Evolutionary conservation across 2,888 invertebrate species (phyloP), one percentile per base, ranked within the genome.

Genomic region (Parnassius mnemosyne): DNA sequence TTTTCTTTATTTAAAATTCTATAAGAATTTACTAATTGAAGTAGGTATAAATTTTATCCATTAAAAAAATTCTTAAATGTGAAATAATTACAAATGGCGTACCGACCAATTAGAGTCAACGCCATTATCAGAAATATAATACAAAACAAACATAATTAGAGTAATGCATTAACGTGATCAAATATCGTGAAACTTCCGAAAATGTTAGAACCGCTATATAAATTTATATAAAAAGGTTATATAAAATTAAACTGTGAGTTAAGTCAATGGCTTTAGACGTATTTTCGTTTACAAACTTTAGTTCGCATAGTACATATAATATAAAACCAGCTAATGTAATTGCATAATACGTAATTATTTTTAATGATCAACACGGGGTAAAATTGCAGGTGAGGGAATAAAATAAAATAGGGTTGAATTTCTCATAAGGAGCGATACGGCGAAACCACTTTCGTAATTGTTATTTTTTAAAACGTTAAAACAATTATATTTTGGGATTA

Each of bases 211-310:
- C 44, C 51, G 56, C 20, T 66, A 53, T 60, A 44, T 65, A 60
- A 64, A 65, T 60, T 34, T 34, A 34, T 34, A 34, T 34, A 34
- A 7, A 3, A 46, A 3, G 12, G 0, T 12, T 46, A 46, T 46
- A 12, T 11, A 46, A 46, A 3, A 43, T 11, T 11, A 10, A 11
- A 57, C 65, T 47, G 54, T 34, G 46, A 25, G 46, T 52, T 66
- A 42, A 44, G 16, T 51, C 47, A 58, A 53, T n/a, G 10, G 11
- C 10, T 65, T 61, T 67, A 66, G 66, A 64, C 58, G 47, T n/a
- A 11, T 58, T 64, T 47, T 20, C 65, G n/a, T 50, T 25, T 44
- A 42, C 13, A 20, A 10, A 53, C 1, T n/a, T 25, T n/a, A 12
- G 41, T 41, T n/a, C 41, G 16, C 9, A 12, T 49, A 54, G 12